These are phyloP conservation scores for Thinocorus orbignyianus DNA, from an alignment of 2,113 vertebrate species.

Conservation along the genomic window DNA sequence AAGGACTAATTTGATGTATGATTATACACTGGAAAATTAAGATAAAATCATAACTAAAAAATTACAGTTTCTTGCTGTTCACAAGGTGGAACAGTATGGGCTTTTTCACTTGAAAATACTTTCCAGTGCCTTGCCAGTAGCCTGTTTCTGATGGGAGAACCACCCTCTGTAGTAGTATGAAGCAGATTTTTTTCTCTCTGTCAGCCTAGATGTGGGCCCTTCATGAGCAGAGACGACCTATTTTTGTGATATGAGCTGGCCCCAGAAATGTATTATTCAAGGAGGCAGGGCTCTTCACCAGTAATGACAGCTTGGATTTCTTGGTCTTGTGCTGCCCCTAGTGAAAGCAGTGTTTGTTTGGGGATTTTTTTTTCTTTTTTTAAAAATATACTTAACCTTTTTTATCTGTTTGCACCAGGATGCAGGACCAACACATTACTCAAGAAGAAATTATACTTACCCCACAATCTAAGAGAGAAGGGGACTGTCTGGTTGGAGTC, in stretches of 20 bases:
- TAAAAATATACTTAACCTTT: constrained; percentile 47
- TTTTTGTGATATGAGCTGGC: constrained; percentile 55
- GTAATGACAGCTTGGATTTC: constrained; percentile 58
- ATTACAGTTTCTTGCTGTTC: neutral
- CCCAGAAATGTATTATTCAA: constrained; percentile 66
- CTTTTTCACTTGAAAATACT: constrained; percentile 28
- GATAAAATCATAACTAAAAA: neutral
- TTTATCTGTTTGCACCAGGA: constrained; percentile 16
- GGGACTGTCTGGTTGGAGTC: neutral
- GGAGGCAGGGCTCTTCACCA: neutral
- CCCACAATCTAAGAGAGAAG: neutral
- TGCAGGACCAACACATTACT: constrained; percentile 28
- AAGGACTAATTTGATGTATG: neutral
- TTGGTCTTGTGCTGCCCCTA: constrained; percentile 39
- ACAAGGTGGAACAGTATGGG: neutral
- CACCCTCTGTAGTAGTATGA: neutral
- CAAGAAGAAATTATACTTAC: neutral
- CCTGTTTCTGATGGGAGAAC: neutral
- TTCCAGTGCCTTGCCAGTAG: neutral
- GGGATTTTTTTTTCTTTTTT: neutral
- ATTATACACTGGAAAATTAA: constrained; percentile 16
- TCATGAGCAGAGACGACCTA: constrained; percentile 40
- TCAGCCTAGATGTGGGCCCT: constrained; percentile 47
- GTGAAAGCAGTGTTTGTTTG: constrained; percentile 19
- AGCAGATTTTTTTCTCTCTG: constrained; percentile 7